Base-by-base conservation (phyloP, 2,113 vertebrate species). In the Prietella phreatophila region DNA sequence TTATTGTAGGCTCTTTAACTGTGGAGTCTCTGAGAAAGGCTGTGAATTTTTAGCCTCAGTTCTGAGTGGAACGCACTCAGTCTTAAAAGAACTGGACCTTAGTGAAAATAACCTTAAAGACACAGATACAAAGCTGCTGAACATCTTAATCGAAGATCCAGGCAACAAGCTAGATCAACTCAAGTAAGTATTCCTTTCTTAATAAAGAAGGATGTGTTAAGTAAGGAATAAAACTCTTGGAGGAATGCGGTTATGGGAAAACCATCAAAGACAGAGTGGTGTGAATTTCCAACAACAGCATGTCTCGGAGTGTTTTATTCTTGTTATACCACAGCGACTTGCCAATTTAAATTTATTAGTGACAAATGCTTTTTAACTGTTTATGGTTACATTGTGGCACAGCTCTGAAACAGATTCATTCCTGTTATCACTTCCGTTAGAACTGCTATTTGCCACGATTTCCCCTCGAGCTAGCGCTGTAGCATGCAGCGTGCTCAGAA, bases 91-190 rank as follows among this genome's bases (percentile, higher is more conserved):
- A 69, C 82, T 89, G 85, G 88, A 89, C 82, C 88, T 89, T 14
- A 84, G 82, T 33, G 88, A 42, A 89, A 89, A 89, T 67, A 63
- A 75, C 69, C 85, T 89, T 5, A 89, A 86, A 84, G 88, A 89
- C 71, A 84, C 65, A 8, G 82, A 83, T 27, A 86, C 84, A 36
- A 84, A 83, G 53, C 85, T 42, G 7, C 22, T 89, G 4, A 81
- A 75, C 5, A 19, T 30, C n/a, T 53, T 84, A 11, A 20, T 89
- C 42, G 88, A 89, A n/a, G 67, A 85, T 75, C 85, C 88, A 47
- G 39, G 71, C 55, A 55, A 36, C 58, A 85, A 73, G 30, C 73
- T 89, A 19, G 75, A 89, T 76, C 79, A 73, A 82, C 30, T 89
- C n/a, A 56, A 17, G 88, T 89, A 87, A 85, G 88, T 80, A 55